Evolutionary conservation across 2,113 vertebrate species (phyloP).

Genomic region (Rynchops niger): DNA sequence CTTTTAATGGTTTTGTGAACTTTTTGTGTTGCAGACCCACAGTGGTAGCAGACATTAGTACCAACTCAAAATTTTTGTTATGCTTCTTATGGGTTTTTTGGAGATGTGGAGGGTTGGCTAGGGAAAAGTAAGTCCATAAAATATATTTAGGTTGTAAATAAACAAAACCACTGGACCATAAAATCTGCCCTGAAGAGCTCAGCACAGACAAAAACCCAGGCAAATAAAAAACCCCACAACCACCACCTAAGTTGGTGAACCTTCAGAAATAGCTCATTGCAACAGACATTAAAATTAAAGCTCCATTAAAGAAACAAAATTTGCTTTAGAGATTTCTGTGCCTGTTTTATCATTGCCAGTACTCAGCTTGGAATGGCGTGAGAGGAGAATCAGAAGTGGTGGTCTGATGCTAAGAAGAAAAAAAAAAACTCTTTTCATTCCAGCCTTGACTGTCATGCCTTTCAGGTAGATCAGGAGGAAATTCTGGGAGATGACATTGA

Average conservation of each 20-base stretch:
- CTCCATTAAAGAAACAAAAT: background rate
- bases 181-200: conserved; percentile 24
- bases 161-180: background rate
- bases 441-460: background rate
- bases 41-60: background rate
- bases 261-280: background rate
- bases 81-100: background rate
- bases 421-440: background rate
- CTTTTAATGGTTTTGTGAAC: background rate
- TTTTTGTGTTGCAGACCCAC: background rate
- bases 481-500: background rate
- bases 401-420: background rate
- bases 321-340: conserved; percentile 12
- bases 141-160: background rate
- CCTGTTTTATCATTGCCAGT: background rate
- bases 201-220: background rate
- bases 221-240: background rate
- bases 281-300: background rate
- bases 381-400: background rate
- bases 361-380: background rate
- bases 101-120: background rate
- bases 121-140: background rate
- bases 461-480: background rate
- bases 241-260: background rate
- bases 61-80: background rate